phyloP scores from a whole-genome alignment of 2,888 invertebrate genomes.

The Andrena fulva region DNA sequence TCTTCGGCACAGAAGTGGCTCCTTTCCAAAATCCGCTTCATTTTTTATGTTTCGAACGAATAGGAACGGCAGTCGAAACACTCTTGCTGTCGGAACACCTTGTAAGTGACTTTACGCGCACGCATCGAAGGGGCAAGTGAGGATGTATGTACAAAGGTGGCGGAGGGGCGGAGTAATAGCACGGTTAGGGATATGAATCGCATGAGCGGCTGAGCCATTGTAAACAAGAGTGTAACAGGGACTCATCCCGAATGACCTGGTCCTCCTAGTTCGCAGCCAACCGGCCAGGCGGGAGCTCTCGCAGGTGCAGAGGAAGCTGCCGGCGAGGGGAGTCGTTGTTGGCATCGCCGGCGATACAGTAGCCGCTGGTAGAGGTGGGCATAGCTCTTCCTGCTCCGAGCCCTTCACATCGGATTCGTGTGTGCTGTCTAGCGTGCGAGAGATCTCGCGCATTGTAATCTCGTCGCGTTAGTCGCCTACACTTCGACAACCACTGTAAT shows the following conservation, averaged over 20 bases:
- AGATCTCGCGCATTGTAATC: slow-evolving; percentile 79
- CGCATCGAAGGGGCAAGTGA: neutral
- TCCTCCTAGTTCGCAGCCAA: slow-evolving; percentile 43
- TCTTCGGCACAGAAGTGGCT: neutral
- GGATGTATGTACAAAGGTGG: neutral
- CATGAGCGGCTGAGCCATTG: slow-evolving; percentile 81
- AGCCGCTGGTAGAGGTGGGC: slow-evolving; percentile 32
- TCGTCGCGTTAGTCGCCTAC: slow-evolving; percentile 78
- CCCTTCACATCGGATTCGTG: slow-evolving; percentile 47
- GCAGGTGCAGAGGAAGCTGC: slow-evolving; percentile 61
- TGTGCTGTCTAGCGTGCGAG: slow-evolving; percentile 58
- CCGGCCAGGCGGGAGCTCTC: slow-evolving; percentile 37
- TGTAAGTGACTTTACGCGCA: neutral
- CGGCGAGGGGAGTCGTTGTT: slow-evolving; percentile 42
- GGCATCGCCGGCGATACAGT: slow-evolving; percentile 37
- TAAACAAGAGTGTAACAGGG: slow-evolving; percentile 83
- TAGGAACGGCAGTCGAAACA: too few relatives aligned
- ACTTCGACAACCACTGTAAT: slow-evolving; percentile 79
- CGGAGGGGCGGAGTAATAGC: slow-evolving; percentile 37
- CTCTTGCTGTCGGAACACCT: neutral
- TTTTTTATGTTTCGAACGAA: too few relatives aligned
- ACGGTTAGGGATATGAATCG: slow-evolving; percentile 79
- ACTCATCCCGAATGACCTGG: slow-evolving; percentile 77
- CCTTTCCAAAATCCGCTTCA: neutral
- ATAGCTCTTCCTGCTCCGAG: slow-evolving; percentile 46